phyloP scores from a whole-genome alignment of 2,113 vertebrate genomes.

The Pandion haliaetus region DNA sequence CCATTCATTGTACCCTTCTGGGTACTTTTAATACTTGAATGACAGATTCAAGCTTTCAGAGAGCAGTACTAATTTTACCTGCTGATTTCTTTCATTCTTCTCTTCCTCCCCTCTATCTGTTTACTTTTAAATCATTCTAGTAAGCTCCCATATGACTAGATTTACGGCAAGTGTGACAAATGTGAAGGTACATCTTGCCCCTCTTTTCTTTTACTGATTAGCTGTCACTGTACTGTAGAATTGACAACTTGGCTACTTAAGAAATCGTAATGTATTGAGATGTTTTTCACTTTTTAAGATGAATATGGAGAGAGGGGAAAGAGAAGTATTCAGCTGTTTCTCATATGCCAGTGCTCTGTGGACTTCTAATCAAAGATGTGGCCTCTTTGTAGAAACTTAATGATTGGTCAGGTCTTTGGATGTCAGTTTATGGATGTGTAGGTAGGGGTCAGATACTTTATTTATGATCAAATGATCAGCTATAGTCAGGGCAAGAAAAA shows the following conservation, averaged over 20 bases:
- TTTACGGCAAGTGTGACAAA: constrained; percentile 44
- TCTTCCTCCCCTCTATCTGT: constrained; percentile 32
- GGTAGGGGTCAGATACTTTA: constrained; percentile 63
- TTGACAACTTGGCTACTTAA: constrained; percentile 32
- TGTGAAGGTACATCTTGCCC: constrained; percentile 59
- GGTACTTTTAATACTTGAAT: constrained; percentile 78
- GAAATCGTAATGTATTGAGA: neutral
- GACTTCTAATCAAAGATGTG: constrained; percentile 69
- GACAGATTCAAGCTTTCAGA: constrained; percentile 73
- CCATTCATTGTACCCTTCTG: constrained; percentile 54
- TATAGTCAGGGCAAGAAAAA: constrained; percentile 67
- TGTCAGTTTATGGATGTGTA: constrained; percentile 59
- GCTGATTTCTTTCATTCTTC: constrained; percentile 53
- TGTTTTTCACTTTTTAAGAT: constrained; percentile 12
- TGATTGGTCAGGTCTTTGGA: constrained; percentile 48
- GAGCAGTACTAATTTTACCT: constrained; percentile 69
- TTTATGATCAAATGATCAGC: constrained; percentile 73
- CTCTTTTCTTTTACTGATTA: neutral
- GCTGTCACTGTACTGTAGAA: constrained; percentile 46
- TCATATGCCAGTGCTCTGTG: constrained; percentile 54
- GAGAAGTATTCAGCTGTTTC: constrained; percentile 33
- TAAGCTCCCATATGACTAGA: constrained; percentile 32
- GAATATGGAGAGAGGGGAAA: constrained; percentile 39
- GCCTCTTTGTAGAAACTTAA: constrained; percentile 52
- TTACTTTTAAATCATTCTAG: constrained; percentile 29